phyloP scores from a whole-genome alignment of 2,888 invertebrate species.

The Mythimna albipuncta region DNA sequence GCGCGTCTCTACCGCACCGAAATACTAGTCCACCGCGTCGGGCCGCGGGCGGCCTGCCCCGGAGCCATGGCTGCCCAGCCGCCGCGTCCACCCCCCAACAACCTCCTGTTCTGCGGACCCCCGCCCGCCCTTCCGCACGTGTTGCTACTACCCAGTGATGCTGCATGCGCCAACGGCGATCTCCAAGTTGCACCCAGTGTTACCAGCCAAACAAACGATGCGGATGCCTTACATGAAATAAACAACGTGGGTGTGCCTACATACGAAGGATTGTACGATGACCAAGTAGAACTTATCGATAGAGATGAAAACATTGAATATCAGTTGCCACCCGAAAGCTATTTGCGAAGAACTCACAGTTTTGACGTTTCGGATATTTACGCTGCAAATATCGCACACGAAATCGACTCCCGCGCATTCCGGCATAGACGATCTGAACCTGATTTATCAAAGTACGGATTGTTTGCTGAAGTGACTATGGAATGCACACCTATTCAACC shows the following conservation, averaged over 20 bases:
- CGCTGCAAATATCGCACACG: constrained; percentile 73
- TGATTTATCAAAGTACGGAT: constrained; percentile 85
- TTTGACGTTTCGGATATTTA: constrained; percentile 86
- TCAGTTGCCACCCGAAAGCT: constrained; percentile 73
- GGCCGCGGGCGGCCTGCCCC: constrained; percentile 82
- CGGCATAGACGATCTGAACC: constrained; percentile 84
- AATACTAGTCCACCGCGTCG: constrained; percentile 82
- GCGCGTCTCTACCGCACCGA: constrained; percentile 84
- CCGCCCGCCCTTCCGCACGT: constrained; percentile 88
- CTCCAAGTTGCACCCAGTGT: constrained; percentile 68
- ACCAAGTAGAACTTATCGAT: constrained; percentile 74
- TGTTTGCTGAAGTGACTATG: constrained; percentile 83
- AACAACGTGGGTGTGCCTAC: constrained; percentile 88
- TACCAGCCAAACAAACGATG: constrained; percentile 79
- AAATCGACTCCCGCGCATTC: constrained; percentile 74
- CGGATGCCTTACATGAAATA: constrained; percentile 83
- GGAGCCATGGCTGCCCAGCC: constrained; percentile 89
- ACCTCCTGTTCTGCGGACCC: constrained; percentile 88
- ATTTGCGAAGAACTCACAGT: constrained; percentile 85
- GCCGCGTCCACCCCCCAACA: constrained; percentile 87
- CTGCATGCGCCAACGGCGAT: constrained; percentile 67
- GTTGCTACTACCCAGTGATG: constrained; percentile 87
- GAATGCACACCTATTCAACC: constrained; percentile 79
- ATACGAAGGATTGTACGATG: constrained; percentile 76
- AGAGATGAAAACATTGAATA: constrained; percentile 71